phyloP scores from a whole-genome alignment of 2,888 invertebrate species.

The Aphodius granarius region DNA sequence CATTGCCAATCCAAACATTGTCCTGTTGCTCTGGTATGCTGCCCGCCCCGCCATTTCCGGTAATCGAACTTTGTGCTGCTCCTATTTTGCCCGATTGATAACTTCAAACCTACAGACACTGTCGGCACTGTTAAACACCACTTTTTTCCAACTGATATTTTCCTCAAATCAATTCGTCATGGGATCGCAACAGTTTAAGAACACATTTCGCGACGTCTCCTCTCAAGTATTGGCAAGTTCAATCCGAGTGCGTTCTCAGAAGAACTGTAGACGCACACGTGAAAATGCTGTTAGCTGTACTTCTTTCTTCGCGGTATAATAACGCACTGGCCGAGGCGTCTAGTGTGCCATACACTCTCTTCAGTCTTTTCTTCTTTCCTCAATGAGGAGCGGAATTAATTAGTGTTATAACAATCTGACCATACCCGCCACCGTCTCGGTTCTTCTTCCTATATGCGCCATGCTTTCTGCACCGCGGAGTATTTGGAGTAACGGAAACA shows the following conservation, averaged over 20 bases:
- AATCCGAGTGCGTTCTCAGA: background rate
- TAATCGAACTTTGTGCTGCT: conserved; percentile 52
- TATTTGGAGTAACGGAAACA: conserved; percentile 52
- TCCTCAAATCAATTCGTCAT: no score
- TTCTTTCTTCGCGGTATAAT: conserved; percentile 36
- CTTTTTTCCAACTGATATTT: background rate
- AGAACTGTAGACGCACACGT: background rate
- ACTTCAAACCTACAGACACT: background rate
- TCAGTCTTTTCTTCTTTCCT: background rate
- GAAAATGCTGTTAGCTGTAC: conserved; percentile 21
- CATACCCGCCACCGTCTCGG: no score
- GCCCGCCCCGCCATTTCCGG: conserved; percentile 34
- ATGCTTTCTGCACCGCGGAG: conserved; percentile 51
- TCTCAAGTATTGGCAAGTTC: no score
- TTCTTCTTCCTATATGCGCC: conserved; percentile 37
- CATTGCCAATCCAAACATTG: conserved; percentile 53
- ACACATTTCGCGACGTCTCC: no score
- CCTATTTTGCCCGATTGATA: conserved; percentile 56
- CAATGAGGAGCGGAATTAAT: conserved; percentile 45
- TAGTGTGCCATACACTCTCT: conserved; percentile 25
- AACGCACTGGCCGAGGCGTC: conserved; percentile 39
- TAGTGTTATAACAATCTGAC: conserved; percentile 46
- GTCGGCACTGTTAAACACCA: background rate
- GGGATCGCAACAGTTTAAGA: no score
- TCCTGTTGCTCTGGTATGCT: conserved; percentile 47